Conservation (phyloP, 2,888 invertebrate genomes). For the Erebia aethiops region DNA sequence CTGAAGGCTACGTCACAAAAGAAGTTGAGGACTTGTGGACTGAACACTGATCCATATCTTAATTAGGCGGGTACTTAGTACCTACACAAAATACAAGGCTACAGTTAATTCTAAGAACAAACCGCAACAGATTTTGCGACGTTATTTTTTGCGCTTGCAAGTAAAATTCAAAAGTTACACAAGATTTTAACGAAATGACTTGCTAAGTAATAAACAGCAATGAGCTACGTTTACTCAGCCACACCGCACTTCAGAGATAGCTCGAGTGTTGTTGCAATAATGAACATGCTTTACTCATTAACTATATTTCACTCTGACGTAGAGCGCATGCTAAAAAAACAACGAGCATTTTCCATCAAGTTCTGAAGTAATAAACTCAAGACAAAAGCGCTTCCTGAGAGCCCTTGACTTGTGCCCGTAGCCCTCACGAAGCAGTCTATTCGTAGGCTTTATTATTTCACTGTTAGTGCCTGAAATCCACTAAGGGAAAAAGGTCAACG, state of each 20-base stretch:
- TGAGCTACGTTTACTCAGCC: background rate
- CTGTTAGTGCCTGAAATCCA: conserved; percentile 10
- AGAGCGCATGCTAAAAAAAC: conserved; percentile 22
- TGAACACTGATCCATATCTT: background rate
- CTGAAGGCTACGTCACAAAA: no score
- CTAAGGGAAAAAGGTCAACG: conserved; percentile 12
- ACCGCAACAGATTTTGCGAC: background rate
- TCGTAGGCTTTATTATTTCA: conserved; percentile 10
- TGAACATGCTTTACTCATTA: conserved; percentile 30
- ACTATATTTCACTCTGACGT: conserved; percentile 29
- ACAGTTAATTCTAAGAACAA: background rate
- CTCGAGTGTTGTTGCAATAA: conserved; percentile 25
- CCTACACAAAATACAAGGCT: background rate
- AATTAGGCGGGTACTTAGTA: background rate
- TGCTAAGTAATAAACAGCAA: conserved; percentile 7
- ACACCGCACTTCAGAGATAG: conserved; percentile 8
- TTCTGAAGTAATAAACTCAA: conserved; percentile 29
- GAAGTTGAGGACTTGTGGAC: background rate
- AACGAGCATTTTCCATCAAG: conserved; percentile 31
- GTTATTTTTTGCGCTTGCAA: background rate
- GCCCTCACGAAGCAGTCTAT: conserved; percentile 11
- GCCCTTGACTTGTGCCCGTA: conserved; percentile 22
- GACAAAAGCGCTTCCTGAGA: conserved; percentile 28
- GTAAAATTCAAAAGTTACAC: background rate
- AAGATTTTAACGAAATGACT: background rate